A percentile compares a stretch with the other conserved stretches of the same genome.
Conservation (phyloP, 2,888 invertebrate species). For the Apodemia zela region DNA sequence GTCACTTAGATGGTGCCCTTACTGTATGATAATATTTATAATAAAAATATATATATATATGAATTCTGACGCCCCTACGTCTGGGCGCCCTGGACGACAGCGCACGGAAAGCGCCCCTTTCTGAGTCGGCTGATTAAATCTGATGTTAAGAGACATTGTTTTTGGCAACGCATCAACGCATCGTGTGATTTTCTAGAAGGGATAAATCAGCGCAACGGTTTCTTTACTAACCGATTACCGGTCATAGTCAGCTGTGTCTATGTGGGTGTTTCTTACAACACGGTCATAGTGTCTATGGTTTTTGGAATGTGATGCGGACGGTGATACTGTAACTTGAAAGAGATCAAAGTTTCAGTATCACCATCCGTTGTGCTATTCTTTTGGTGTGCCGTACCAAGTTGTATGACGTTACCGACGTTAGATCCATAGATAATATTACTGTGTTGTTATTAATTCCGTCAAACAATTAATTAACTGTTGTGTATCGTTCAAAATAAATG, state of each 20-base stretch:
- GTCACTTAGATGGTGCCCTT: no score
- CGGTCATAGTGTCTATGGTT: not conserved
- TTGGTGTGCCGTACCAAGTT: not conserved
- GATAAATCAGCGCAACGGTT: not conserved
- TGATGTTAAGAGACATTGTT: not conserved
- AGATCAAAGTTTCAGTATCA: no score
- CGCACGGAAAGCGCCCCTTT: no score
- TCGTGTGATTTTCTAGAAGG: no score
- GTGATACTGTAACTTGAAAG: no score
- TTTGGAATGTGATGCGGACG: not conserved
- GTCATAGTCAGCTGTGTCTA: not conserved
- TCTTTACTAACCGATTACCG: no score
- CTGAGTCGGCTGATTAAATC: not conserved
- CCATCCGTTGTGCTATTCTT: not conserved
- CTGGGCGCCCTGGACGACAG: no score
- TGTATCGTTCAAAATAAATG: slow-evolving; percentile 10
- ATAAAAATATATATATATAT: no score
- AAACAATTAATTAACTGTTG: not conserved
- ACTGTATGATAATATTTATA: no score
- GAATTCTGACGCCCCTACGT: no score
- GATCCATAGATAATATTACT: not conserved
- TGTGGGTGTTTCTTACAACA: not conserved
- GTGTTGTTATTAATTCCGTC: not conserved
- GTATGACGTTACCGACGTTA: not conserved
- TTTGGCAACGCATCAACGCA: not conserved